A percentile compares a stretch with the other conserved stretches of the same genome.
Evolutionary conservation across 2,888 invertebrate species (phyloP).

Genomic region (Dynastes tityus): DNA sequence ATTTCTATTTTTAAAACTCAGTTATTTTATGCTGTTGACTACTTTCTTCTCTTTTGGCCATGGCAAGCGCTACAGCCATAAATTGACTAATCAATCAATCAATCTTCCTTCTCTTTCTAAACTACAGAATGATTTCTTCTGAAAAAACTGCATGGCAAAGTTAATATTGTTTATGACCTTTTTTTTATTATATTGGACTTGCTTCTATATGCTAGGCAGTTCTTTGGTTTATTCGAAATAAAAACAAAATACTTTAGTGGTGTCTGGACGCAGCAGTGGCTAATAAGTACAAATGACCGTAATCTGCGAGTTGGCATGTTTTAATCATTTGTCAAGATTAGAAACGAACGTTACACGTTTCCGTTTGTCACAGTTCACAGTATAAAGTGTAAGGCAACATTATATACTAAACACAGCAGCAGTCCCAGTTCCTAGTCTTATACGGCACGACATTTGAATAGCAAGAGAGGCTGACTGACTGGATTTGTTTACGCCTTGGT

Average conservation of each 20-base stretch:
- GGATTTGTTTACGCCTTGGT: slow-evolving; percentile 31
- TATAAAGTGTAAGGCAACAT: slow-evolving; percentile 18
- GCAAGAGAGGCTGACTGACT: slow-evolving; percentile 15
- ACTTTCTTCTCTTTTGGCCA: background rate
- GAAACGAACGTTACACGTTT: slow-evolving; percentile 42
- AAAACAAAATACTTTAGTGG: background rate
- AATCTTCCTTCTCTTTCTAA: too few relatives aligned
- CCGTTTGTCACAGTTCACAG: slow-evolving; percentile 32
- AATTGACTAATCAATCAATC: background rate
- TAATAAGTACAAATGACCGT: slow-evolving; percentile 46
- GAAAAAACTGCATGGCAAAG: too few relatives aligned
- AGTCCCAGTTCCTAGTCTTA: slow-evolving; percentile 7
- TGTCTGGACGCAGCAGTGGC: slow-evolving; percentile 3
- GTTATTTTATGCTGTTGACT: background rate
- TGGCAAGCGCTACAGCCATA: too few relatives aligned
- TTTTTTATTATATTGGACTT: background rate
- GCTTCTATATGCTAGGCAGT: background rate
- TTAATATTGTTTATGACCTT: too few relatives aligned
- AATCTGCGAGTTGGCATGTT: slow-evolving; percentile 47
- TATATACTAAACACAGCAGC: slow-evolving; percentile 1
- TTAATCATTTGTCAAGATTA: slow-evolving; percentile 50
- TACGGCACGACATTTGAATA: background rate
- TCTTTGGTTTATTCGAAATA: background rate
- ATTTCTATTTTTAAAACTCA: too few relatives aligned
- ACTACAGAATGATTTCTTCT: too few relatives aligned